Evolutionary conservation across 2,888 invertebrate genomes (phyloP), one percentile per base, ranked within the genome.

Genomic region (Torymus tubicola): DNA sequence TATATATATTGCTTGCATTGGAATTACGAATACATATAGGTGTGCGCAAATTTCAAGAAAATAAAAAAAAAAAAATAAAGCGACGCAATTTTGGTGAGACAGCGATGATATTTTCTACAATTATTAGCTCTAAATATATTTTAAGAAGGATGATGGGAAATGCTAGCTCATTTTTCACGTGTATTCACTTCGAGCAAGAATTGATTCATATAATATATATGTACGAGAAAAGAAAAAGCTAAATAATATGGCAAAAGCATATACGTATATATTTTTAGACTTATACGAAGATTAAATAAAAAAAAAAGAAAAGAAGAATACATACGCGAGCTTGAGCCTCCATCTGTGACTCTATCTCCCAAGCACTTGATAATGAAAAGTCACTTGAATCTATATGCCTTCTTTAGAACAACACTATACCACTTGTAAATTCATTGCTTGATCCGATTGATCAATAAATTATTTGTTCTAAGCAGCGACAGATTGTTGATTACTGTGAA

Each of bases 361-460:
- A n/a, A n/a, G 67, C 78, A 72, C 72, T 72, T 72, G 21, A 42
- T 42, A 67, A 52, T 58, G 10, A 61, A 60, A 73, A 57, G 55
- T 69, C 74, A 78, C 67, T 67, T 64, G 4, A 60, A 74, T 52
- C 55, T 74, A 74, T 74, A 74, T 69, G 79, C 74, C 79, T 71
- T 71, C 70, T 71, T 70, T 77, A 64, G 67, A n/a, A 61, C 21
- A n/a, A 71, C 65, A 42, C 42, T 42, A 78, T 67, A 31, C 50
- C 72, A 31, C 50, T 63, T 74, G 69, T 69, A 73, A 74, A 24
- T 72, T 64, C 69, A 58, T 74, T 64, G 74, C 77, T 86, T 86
- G 85, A 86, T 87, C 86, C 81, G 84, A 85, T 84, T 85, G 86
- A 85, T 84, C 84, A 88, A 88, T 88, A 88, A 88, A 88, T 88